Conservation (phyloP, 1,140 invertebrate species). For the Oncopodura yosiiana region DNA sequence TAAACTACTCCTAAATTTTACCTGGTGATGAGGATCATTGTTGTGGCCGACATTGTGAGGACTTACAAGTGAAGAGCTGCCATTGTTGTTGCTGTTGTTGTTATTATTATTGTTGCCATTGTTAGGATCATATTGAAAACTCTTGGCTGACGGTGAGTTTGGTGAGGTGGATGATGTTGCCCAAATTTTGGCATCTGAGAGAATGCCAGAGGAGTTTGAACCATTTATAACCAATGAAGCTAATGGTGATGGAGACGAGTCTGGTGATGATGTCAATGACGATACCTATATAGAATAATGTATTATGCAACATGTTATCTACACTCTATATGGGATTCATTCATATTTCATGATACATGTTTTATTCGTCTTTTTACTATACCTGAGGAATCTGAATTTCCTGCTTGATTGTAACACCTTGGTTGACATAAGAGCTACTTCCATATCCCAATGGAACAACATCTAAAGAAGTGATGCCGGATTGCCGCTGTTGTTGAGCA, state of each 20-base stretch:
- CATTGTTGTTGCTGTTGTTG: too few relatives aligned
- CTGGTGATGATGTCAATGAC: conserved; percentile 78
- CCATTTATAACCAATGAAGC: conserved; percentile 34
- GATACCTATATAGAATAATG: conserved; percentile 57
- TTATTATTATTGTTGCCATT: conserved; percentile 9
- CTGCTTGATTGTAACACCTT: conserved; percentile 62
- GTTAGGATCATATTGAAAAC: conserved; percentile 44
- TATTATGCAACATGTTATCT: background rate
- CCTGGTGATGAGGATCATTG: too few relatives aligned
- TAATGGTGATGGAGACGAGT: conserved; percentile 58
- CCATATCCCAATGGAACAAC: conserved; percentile 44
- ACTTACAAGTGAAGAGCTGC: conserved; percentile 12
- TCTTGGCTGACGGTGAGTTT: conserved; percentile 52
- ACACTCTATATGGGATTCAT: background rate
- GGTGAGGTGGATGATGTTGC: conserved; percentile 59
- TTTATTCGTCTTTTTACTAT: background rate
- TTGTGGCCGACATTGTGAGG: background rate
- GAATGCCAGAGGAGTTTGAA: conserved; percentile 15
- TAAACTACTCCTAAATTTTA: too few relatives aligned
- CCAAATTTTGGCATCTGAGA: conserved; percentile 52
- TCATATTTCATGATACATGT: background rate
- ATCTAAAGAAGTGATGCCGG: conserved; percentile 39
- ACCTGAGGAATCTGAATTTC: conserved; percentile 89
- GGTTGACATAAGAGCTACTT: conserved; percentile 27
- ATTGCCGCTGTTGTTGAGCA: conserved; percentile 47